Percentiles rank a stretch among this genome's conserved stretches.
phyloP scores from a whole-genome alignment of 2,797 vertebrate genomes.

The Borostomias antarcticus region DNA sequence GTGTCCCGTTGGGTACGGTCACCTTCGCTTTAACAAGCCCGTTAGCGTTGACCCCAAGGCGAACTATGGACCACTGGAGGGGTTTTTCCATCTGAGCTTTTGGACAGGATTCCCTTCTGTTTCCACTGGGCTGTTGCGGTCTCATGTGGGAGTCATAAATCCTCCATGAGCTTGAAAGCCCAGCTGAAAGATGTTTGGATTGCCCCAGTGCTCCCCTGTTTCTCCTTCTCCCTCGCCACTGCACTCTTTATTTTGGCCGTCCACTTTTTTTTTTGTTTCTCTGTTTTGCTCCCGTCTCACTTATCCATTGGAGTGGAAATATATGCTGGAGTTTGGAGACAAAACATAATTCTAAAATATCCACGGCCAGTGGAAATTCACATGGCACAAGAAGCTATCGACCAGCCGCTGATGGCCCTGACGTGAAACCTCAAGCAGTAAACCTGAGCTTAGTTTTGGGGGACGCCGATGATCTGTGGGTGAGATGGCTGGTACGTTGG shows the following conservation, averaged over 20 bases:
- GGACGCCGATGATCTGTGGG: background rate
- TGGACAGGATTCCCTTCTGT: conserved; percentile 54
- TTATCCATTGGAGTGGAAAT: conserved; percentile 41
- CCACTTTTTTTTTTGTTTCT: conserved; percentile 1
- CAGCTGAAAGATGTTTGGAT: conserved; percentile 64
- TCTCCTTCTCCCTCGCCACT: conserved; percentile 7
- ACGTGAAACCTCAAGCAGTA: background rate
- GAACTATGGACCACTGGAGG: conserved; percentile 53
- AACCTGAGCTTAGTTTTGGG: background rate
- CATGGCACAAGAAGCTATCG: no score
- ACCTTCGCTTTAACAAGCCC: conserved; percentile 53
- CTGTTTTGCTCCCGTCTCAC: conserved; percentile 20
- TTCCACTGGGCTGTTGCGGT: conserved; percentile 61
- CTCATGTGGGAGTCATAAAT: conserved; percentile 71
- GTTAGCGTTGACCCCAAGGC: conserved; percentile 52
- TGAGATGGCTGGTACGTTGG: background rate
- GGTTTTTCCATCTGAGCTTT: conserved; percentile 42
- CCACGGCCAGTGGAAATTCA: no score
- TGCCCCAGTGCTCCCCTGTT: conserved; percentile 11
- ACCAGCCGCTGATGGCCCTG: no score
- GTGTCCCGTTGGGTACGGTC: conserved; percentile 60
- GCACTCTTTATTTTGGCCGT: background rate
- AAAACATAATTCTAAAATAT: no score
- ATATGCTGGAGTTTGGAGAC: no score
- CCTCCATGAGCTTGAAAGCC: conserved; percentile 52